Evolutionary conservation across 2,888 invertebrate genomes (phyloP).

Genomic region (Latheticus oryzae): DNA sequence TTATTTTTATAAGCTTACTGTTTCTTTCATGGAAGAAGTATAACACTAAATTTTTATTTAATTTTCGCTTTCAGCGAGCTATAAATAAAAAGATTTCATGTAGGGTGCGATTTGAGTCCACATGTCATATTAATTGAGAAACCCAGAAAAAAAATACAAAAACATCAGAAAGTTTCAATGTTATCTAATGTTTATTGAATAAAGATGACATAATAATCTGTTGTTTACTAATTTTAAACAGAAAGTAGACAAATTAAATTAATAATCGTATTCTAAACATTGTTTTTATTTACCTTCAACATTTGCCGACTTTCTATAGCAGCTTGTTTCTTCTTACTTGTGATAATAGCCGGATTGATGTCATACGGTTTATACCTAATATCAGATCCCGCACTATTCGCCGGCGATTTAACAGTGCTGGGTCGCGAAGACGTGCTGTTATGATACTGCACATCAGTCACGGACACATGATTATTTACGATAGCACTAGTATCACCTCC

Average conservation of each 20-base stretch:
- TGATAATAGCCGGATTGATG: conserved; percentile 65
- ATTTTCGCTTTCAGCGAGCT: too few species aligned
- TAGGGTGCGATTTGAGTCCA: background rate
- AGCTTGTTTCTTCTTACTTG: conserved; percentile 66
- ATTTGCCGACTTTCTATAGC: conserved; percentile 58
- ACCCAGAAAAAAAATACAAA: conserved; percentile 8
- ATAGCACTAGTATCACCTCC: conserved; percentile 62
- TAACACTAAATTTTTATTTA: too few species aligned
- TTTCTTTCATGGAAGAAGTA: too few species aligned
- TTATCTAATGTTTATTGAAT: conserved; percentile 29
- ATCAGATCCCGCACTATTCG: conserved; percentile 68
- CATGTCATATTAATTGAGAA: background rate
- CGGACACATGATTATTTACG: conserved; percentile 61
- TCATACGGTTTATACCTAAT: conserved; percentile 73
- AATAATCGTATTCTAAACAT: background rate
- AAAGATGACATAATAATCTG: conserved; percentile 34
- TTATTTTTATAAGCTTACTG: too few species aligned
- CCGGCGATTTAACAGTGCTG: conserved; percentile 69
- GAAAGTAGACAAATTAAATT: conserved; percentile 16
- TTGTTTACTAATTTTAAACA: conserved; percentile 27
- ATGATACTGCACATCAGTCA: conserved; percentile 61
- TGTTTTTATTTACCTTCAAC: conserved; percentile 37
- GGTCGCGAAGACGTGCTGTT: conserved; percentile 64
- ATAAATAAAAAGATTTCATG: background rate
- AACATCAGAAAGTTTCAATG: conserved; percentile 14